Evolutionary conservation across 2,113 vertebrate species (phyloP).

Genomic region (Cryptomyrus ogoouensis): DNA sequence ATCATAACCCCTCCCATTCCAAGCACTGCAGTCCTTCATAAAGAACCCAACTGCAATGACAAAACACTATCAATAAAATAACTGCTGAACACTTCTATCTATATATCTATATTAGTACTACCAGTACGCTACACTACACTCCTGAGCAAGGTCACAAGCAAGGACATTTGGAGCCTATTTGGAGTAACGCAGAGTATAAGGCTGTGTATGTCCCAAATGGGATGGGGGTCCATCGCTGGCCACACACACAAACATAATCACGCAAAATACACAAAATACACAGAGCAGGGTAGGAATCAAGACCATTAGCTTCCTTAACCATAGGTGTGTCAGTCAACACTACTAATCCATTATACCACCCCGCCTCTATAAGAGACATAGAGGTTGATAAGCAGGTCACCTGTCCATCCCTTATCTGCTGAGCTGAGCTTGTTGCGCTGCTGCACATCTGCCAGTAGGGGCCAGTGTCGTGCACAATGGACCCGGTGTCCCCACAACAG

Average conservation of each 20-base stretch:
- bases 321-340: neutral
- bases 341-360: neutral
- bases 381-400: constrained; percentile 26
- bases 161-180: neutral
- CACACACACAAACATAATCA: neutral
- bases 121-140: neutral
- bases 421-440: constrained; percentile 46
- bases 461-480: constrained; percentile 46
- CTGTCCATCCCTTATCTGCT: constrained; percentile 26
- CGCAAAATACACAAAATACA: neutral
- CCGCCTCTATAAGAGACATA: neutral
- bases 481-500: constrained; percentile 51
- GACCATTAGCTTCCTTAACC: neutral
- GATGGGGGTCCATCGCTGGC: neutral
- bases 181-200: neutral
- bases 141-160: neutral
- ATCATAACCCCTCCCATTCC: constrained; percentile 38
- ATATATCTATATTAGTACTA: neutral
- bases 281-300: neutral
- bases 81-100: neutral
- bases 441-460: constrained; percentile 62
- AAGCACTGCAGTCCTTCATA: constrained; percentile 23
- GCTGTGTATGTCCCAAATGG: neutral
- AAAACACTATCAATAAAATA: neutral
- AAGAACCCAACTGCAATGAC: neutral